phyloP scores from a whole-genome alignment of 2,113 vertebrate genomes.

The Empidonax traillii region DNA sequence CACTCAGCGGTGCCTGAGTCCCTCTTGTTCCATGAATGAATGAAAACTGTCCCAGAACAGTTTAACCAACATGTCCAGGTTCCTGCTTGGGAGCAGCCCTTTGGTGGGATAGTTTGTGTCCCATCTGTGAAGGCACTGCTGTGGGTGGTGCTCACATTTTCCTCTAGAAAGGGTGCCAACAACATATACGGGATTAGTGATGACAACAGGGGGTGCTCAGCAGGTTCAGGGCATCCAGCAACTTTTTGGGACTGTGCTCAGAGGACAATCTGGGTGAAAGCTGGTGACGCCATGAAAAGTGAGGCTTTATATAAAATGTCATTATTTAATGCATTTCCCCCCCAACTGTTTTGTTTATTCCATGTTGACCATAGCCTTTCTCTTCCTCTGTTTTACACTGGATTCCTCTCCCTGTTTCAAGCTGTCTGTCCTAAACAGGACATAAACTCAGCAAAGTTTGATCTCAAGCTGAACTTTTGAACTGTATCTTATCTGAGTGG shows the following conservation, averaged over 20 bases:
- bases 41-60: neutral
- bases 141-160: neutral
- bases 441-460: neutral
- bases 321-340: neutral
- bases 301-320: neutral
- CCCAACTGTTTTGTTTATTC: neutral
- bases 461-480: slow-evolving; percentile 5
- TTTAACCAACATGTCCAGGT: neutral
- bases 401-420: neutral
- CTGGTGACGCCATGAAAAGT: neutral
- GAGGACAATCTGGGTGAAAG: neutral
- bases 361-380: neutral
- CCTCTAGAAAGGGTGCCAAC: neutral
- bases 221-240: neutral
- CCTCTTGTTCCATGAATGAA: neutral
- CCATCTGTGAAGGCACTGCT: neutral
- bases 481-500: neutral
- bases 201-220: neutral
- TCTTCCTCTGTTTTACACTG: neutral
- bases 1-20: neutral
- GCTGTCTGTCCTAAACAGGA: neutral
- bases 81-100: neutral
- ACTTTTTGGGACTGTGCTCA: neutral
- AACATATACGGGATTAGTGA: neutral
- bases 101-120: neutral